A percentile compares a stretch with the other conserved stretches of the same genome.
Evolutionary conservation across 2,113 vertebrate genomes (phyloP).

Genomic region (Sisor rabdophorus): DNA sequence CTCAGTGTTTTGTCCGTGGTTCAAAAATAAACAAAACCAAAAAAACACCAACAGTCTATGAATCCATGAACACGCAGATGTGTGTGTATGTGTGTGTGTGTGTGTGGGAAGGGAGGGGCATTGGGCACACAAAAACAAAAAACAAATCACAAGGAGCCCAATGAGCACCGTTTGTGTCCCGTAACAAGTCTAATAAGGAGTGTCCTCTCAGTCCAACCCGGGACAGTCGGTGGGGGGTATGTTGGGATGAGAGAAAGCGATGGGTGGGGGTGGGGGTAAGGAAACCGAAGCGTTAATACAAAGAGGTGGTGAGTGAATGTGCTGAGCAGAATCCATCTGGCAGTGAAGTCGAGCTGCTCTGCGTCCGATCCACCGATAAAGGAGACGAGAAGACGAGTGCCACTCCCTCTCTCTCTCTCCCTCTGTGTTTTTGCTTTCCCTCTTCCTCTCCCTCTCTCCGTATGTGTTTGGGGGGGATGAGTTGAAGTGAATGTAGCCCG

Average conservation of each 20-base stretch:
- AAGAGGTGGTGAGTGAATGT: conserved; percentile 19
- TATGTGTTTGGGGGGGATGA: conserved; percentile 53
- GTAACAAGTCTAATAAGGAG: conserved; percentile 58
- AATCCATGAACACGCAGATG: conserved; percentile 40
- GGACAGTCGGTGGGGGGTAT: conserved; percentile 39
- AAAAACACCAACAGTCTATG: conserved; percentile 24
- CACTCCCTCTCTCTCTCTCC: neutral
- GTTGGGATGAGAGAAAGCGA: conserved; percentile 13
- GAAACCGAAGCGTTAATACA: conserved; percentile 32
- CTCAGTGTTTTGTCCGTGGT: conserved; percentile 24
- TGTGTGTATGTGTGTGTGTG: no score
- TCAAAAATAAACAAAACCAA: conserved; percentile 21
- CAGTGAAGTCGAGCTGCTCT: conserved; percentile 47
- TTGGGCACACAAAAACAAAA: no score
- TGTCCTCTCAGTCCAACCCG: conserved; percentile 55
- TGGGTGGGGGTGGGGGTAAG: neutral
- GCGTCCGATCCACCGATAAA: conserved; percentile 38
- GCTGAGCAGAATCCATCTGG: conserved; percentile 49
- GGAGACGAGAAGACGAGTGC: conserved; percentile 57
- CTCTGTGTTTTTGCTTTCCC: conserved; percentile 22
- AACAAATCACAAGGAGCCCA: conserved; percentile 30
- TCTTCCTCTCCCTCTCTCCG: conserved; percentile 56
- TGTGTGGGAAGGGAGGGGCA: no score
- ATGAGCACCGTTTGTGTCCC: conserved; percentile 57
- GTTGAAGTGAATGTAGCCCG: conserved; percentile 2